phyloP scores from a whole-genome alignment of 1,140 invertebrate genomes.

The Vanessa tameamea region DNA sequence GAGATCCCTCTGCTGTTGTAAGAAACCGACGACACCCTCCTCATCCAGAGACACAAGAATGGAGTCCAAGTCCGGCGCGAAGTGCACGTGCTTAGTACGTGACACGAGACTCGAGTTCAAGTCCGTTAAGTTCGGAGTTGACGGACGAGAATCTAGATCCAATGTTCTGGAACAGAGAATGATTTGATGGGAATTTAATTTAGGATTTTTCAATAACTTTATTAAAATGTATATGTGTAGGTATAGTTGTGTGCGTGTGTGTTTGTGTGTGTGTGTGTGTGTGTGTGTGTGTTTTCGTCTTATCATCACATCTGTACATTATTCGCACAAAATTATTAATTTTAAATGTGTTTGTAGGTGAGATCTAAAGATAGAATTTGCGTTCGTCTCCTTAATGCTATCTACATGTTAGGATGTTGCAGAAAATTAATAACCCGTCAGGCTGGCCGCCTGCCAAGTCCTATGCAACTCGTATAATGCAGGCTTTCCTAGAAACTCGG shows the following conservation, averaged over 20 bases:
- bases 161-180: slow-evolving; percentile 40
- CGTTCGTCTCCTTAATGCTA: slow-evolving; percentile 15
- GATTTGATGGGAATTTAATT: background rate
- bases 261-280: too few species aligned
- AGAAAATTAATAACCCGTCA: slow-evolving; percentile 24
- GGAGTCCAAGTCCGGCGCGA: slow-evolving; percentile 85
- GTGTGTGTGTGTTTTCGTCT: too few species aligned
- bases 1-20: slow-evolving; percentile 79
- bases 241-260: too few species aligned
- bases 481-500: slow-evolving; percentile 31
- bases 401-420: slow-evolving; percentile 16
- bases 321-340: background rate
- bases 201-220: background rate
- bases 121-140: slow-evolving; percentile 44
- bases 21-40: slow-evolving; percentile 66
- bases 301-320: too few species aligned
- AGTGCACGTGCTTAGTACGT: slow-evolving; percentile 82
- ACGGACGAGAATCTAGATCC: slow-evolving; percentile 47
- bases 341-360: slow-evolving; percentile 15
- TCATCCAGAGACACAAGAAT: slow-evolving; percentile 83
- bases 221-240: too few species aligned
- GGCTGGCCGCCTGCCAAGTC: slow-evolving; percentile 25
- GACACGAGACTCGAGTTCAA: slow-evolving; percentile 54
- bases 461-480: slow-evolving; percentile 21
- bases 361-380: slow-evolving; percentile 6